Percentiles rank a stretch among this genome's conserved stretches.
Evolutionary conservation across 2,888 invertebrate genomes (phyloP).

Genomic region (Portevinia maculata): DNA sequence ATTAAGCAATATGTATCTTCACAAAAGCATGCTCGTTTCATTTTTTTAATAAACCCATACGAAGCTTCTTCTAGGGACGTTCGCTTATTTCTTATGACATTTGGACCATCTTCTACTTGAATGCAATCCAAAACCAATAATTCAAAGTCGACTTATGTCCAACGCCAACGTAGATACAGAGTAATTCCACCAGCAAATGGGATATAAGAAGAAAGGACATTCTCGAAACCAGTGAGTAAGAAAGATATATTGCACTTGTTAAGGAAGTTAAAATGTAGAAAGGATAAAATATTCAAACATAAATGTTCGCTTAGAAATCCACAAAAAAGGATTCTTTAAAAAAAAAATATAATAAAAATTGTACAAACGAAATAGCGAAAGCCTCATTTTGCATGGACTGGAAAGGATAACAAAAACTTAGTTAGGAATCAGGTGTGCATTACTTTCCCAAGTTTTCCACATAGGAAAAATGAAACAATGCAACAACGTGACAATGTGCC

Average conservation of each 20-base stretch:
- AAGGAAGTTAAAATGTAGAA: constrained; percentile 34
- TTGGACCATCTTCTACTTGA: constrained; percentile 60
- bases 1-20: constrained; percentile 4
- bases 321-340: constrained; percentile 28
- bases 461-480: background rate
- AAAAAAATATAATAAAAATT: too few species aligned
- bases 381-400: too few species aligned
- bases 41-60: constrained; percentile 27
- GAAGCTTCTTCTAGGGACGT: constrained; percentile 16
- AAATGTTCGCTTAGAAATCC: constrained; percentile 8
- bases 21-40: background rate
- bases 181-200: background rate
- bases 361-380: background rate
- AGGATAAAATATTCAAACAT: constrained; percentile 32
- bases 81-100: constrained; percentile 53
- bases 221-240: background rate
- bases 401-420: background rate
- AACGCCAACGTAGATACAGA: constrained; percentile 29
- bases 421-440: constrained; percentile 35
- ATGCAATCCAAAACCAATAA: constrained; percentile 66
- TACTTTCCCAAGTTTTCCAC: background rate
- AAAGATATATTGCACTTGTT: constrained; percentile 34
- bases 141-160: constrained; percentile 62
- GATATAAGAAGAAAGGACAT: background rate
- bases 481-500: constrained; percentile 28